Conservation (phyloP, 2,888 invertebrate genomes). For the Plagiodera versicolora region DNA sequence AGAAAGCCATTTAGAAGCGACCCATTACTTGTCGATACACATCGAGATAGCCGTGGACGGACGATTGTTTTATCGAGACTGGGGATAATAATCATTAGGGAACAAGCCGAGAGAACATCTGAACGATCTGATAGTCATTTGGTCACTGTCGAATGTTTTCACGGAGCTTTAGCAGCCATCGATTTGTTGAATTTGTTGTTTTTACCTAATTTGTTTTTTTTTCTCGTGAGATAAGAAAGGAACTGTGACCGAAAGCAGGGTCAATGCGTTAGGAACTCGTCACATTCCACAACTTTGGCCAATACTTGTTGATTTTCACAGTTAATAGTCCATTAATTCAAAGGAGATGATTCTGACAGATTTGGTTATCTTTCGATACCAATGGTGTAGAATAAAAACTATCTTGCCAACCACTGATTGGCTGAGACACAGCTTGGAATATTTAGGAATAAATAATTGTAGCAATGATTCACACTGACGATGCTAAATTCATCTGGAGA, state of each 20-base stretch:
- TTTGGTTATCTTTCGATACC: too few species aligned
- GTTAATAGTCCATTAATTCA: too few species aligned
- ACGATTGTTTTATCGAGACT: constrained; percentile 47
- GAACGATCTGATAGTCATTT: constrained; percentile 29
- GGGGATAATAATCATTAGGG: constrained; percentile 49
- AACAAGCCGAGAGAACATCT: constrained; percentile 37
- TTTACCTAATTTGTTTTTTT: constrained; percentile 20
- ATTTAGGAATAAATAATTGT: too few species aligned
- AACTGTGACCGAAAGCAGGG: background rate
- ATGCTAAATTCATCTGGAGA: too few species aligned
- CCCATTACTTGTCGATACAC: constrained; percentile 48
- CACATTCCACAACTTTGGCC: background rate
- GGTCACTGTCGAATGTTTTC: constrained; percentile 26
- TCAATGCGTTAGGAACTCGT: background rate
- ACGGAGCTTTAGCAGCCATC: constrained; percentile 21
- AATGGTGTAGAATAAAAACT: too few species aligned
- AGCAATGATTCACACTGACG: too few species aligned
- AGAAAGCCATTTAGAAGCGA: constrained; percentile 37
- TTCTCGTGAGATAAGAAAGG: background rate
- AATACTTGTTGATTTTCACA: background rate
- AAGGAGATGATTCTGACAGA: too few species aligned
- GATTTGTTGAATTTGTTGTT: constrained; percentile 21
- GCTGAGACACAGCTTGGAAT: too few species aligned
- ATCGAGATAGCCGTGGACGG: constrained; percentile 42
- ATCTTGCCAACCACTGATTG: too few species aligned